A percentile compares a stretch with the other conserved stretches of the same genome.
Conservation (phyloP, 2,797 vertebrate species). For the Chloroceryle amazona region DNA sequence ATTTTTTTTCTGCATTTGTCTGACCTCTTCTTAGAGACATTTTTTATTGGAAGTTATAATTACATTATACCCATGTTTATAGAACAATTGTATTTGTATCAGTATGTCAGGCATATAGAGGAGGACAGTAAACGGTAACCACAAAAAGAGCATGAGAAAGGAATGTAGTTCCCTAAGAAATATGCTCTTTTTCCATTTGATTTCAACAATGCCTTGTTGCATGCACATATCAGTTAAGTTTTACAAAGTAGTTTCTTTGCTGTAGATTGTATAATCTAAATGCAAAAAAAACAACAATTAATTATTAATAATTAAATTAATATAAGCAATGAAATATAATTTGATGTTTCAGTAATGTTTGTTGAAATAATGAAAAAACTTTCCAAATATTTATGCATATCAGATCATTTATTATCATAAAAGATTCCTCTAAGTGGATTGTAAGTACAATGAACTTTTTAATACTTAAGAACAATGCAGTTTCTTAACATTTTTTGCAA, state of each 20-base stretch:
- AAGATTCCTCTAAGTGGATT: background rate
- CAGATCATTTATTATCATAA: background rate
- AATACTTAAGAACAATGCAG: background rate
- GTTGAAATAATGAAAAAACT: slow-evolving; percentile 1
- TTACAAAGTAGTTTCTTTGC: background rate
- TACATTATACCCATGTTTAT: background rate
- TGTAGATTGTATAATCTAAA: background rate
- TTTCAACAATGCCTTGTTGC: background rate
- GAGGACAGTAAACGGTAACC: background rate
- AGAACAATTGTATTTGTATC: background rate
- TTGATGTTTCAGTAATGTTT: slow-evolving; percentile 24
- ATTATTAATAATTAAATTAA: slow-evolving; percentile 11
- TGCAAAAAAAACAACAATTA: background rate
- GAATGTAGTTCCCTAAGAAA: background rate
- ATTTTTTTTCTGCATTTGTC: background rate
- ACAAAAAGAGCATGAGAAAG: background rate
- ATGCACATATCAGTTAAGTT: background rate
- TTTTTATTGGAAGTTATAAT: background rate
- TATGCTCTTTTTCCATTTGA: background rate
- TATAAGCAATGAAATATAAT: background rate
- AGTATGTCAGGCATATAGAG: background rate
- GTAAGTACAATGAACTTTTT: slow-evolving; percentile 6
- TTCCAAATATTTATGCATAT: background rate
- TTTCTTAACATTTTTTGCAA: background rate
- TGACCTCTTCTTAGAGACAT: background rate